A percentile compares a stretch with the other conserved stretches of the same genome.
Evolutionary conservation across 2,888 invertebrate species (phyloP).

Genomic region (Hemaris fuciformis): DNA sequence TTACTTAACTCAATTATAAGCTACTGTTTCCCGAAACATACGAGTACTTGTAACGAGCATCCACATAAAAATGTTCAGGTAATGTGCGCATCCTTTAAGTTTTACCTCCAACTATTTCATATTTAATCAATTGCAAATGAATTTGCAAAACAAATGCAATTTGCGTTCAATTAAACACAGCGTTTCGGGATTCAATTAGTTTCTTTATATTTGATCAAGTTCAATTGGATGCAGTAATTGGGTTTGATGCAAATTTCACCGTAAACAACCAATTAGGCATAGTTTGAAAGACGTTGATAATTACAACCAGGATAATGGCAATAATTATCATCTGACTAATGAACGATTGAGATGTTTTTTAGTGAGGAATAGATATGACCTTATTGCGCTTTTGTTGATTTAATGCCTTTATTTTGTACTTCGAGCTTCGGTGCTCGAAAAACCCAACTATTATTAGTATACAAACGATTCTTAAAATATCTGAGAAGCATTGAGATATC

Average conservation of each 20-base stretch:
- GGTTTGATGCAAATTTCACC: constrained; percentile 13
- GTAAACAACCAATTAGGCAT: background rate
- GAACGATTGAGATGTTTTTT: background rate
- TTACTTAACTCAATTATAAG: background rate
- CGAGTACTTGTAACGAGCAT: background rate
- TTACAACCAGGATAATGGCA: constrained; percentile 24
- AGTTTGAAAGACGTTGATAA: constrained; percentile 23
- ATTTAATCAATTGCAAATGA: background rate
- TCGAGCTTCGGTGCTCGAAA: background rate
- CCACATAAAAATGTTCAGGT: background rate
- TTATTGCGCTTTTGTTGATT: background rate
- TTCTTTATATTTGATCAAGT: constrained; percentile 28
- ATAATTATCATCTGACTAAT: constrained; percentile 16
- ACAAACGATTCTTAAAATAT: too few species aligned
- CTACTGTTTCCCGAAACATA: background rate
- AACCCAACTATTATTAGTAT: too few species aligned
- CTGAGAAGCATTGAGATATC: too few species aligned
- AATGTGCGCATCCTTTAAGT: background rate
- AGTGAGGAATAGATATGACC: constrained; percentile 6
- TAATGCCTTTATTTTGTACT: background rate
- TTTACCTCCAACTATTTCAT: background rate
- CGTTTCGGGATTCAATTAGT: background rate
- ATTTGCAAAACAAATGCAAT: constrained; percentile 5
- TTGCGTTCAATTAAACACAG: background rate
- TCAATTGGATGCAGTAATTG: constrained; percentile 28